These are phyloP conservation scores for Pluvianellus socialis DNA, from an alignment of 2,113 vertebrate species.

Conservation along the genomic window DNA sequence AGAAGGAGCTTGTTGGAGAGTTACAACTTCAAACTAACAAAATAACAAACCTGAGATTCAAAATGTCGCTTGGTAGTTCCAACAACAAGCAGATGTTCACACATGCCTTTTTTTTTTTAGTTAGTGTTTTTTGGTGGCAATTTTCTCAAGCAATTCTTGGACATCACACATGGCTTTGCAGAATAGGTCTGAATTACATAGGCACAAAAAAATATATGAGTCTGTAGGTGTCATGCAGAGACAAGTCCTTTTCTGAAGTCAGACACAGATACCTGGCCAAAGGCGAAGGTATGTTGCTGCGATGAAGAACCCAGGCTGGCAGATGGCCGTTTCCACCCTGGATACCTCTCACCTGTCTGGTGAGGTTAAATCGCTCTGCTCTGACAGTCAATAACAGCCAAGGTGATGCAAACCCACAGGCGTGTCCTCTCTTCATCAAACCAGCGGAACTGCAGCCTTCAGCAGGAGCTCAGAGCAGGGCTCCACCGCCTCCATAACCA, in stretches of 20 bases:
- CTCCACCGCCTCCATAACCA: background rate
- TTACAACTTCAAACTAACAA: background rate
- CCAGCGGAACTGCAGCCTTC: background rate
- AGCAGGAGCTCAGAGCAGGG: background rate
- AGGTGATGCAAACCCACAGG: background rate
- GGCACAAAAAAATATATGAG: background rate
- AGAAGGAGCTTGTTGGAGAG: constrained; percentile 42
- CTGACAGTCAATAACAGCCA: background rate
- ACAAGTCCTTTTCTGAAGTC: background rate
- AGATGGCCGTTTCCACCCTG: background rate
- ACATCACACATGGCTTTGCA: background rate
- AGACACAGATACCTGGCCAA: background rate
- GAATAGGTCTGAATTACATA: background rate
- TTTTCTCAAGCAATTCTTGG: background rate
- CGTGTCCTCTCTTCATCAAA: background rate
- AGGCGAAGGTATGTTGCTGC: background rate
- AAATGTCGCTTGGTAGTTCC: background rate
- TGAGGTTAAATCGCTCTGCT: background rate
- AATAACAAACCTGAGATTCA: constrained; percentile 2
- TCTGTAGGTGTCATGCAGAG: background rate
- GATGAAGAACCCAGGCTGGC: background rate
- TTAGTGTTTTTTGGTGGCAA: background rate
- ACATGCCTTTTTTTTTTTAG: background rate
- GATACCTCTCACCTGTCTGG: background rate
- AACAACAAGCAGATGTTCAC: background rate